A percentile compares a stretch with the other conserved stretches of the same genome.
These are phyloP conservation scores for Anas platyrhynchos DNA, from an alignment of 2,113 vertebrate species.

Conservation along the genomic window DNA sequence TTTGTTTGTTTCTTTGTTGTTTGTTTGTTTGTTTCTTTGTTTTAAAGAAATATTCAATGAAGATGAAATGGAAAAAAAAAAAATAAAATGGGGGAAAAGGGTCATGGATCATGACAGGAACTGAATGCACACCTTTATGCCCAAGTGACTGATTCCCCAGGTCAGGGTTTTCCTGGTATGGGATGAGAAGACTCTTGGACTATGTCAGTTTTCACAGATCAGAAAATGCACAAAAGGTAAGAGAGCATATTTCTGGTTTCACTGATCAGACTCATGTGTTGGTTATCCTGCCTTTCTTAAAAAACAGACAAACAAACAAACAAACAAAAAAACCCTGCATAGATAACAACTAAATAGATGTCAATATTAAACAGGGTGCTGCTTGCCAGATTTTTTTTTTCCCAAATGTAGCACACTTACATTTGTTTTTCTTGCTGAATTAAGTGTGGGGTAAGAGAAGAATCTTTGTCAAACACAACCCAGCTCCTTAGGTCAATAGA, in stretches of 20 bases:
- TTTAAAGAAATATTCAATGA: not conserved
- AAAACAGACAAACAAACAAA: too few species aligned
- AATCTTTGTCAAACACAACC: slow-evolving; percentile 17
- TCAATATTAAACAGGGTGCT: not conserved
- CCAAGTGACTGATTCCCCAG: not conserved
- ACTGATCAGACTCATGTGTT: not conserved
- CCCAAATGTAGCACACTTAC: not conserved
- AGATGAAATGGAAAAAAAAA: not conserved
- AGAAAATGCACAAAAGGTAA: not conserved
- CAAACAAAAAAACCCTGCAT: too few species aligned
- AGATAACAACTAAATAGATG: not conserved
- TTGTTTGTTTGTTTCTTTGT: not conserved
- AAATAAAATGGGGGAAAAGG: not conserved
- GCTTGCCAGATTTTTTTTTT: not conserved
- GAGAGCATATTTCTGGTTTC: not conserved
- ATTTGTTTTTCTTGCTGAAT: slow-evolving; percentile 27
- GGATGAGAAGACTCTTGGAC: not conserved
- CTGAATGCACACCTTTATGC: accelerated
- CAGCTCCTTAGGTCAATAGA: slow-evolving; percentile 30
- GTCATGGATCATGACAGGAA: not conserved
- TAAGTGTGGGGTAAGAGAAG: not conserved
- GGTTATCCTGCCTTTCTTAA: not conserved
- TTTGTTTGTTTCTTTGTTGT: not conserved
- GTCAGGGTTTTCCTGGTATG: accelerated
- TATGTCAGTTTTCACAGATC: not conserved